Percentiles rank a stretch among this genome's conserved stretches.
Conservation (phyloP, 2,113 vertebrate species). For the Mobula birostris region DNA sequence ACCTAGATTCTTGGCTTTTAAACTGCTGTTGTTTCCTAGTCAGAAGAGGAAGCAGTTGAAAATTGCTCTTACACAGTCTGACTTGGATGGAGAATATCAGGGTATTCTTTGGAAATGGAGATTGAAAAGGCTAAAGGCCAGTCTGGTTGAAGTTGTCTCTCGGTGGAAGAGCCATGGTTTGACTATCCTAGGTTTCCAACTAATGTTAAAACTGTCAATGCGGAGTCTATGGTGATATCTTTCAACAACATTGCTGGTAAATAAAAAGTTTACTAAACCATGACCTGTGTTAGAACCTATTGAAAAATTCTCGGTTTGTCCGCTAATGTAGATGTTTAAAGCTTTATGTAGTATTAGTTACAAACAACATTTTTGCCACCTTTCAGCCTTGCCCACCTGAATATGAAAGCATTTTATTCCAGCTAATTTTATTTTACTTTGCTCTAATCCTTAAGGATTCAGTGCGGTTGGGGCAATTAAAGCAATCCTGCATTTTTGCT, state of each 20-base stretch:
- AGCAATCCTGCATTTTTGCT: not conserved
- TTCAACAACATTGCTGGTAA: too few species aligned
- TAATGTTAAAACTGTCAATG: not conserved
- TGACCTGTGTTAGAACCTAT: not conserved
- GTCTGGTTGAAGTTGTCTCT: too few species aligned
- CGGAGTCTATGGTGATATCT: too few species aligned
- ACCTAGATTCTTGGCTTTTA: too few species aligned
- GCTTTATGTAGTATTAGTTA: not conserved
- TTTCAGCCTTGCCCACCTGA: not conserved
- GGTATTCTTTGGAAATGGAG: too few species aligned
- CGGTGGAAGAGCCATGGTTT: too few species aligned
- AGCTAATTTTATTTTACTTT: not conserved
- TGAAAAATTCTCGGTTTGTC: not conserved
- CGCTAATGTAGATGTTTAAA: not conserved
- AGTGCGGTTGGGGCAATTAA: not conserved
- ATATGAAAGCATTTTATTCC: not conserved
- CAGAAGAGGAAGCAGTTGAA: too few species aligned
- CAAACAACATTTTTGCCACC: not conserved
- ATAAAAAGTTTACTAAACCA: not conserved
- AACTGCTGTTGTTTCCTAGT: too few species aligned
- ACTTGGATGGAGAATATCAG: too few species aligned
- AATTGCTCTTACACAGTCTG: too few species aligned
- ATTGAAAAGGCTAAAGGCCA: too few species aligned
- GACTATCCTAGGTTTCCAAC: not conserved
- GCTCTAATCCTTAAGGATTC: not conserved